Evolutionary conservation across 2,113 vertebrate species (phyloP).

Genomic region (Limanda limanda): DNA sequence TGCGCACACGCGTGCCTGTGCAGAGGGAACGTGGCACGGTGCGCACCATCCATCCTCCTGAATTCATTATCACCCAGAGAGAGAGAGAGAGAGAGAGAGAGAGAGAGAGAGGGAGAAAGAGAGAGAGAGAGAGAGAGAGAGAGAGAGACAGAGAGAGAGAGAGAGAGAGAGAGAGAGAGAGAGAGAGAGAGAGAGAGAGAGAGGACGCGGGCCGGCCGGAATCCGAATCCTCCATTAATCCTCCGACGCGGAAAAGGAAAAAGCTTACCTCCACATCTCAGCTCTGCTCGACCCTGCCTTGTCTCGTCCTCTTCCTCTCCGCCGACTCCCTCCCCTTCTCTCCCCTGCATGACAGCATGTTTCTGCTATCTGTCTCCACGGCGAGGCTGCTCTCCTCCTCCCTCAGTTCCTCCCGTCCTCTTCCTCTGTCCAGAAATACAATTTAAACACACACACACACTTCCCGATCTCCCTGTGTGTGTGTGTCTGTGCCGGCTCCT

Average conservation of each 20-base stretch:
- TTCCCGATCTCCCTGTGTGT: conserved; percentile 57
- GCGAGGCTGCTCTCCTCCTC: conserved; percentile 62
- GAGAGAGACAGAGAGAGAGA: conserved; percentile 15
- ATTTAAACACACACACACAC: conserved; percentile 29
- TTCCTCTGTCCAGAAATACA: conserved; percentile 70
- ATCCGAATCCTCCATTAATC: conserved; percentile 40
- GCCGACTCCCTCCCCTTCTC: conserved; percentile 76
- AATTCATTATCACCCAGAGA: conserved; percentile 49
- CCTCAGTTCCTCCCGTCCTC: conserved; percentile 66
- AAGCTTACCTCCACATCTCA: conserved; percentile 81
- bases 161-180: too few relatives aligned
- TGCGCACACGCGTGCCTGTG: conserved; percentile 52
- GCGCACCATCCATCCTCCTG: conserved; percentile 45
- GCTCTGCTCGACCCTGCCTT: conserved; percentile 74
- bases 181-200: not conserved
- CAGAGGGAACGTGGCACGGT: conserved; percentile 47
- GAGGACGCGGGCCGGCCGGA: conserved; percentile 43
- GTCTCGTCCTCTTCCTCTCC: conserved; percentile 80
- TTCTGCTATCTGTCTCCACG: conserved; percentile 76
- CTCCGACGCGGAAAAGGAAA: conserved; percentile 63
- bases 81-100: conserved; percentile 16
- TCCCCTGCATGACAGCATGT: conserved; percentile 83
- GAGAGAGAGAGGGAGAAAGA: conserved; percentile 33
- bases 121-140: conserved; percentile 22
- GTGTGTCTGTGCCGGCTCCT: conserved; percentile 48